Evolutionary conservation across 2,888 invertebrate species (phyloP).

Genomic region (Acanthococcus lagerstroemiae): DNA sequence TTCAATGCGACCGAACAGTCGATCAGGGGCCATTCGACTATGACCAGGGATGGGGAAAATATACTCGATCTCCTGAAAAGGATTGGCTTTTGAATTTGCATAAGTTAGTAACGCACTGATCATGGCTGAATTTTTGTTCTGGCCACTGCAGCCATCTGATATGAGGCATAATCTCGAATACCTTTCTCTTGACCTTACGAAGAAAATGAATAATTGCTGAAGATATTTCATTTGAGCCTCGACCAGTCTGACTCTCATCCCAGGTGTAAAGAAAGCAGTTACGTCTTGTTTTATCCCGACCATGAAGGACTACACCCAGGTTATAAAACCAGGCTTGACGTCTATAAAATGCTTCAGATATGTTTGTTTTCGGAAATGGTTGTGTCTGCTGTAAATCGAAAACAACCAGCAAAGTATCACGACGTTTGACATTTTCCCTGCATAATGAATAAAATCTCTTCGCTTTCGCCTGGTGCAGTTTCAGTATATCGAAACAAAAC

Average conservation of each 20-base stretch:
- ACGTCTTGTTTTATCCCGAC: background rate
- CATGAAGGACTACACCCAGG: constrained; percentile 29
- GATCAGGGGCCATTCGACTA: constrained; percentile 38
- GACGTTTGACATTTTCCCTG: background rate
- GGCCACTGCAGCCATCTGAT: constrained; percentile 32
- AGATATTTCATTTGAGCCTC: constrained; percentile 13
- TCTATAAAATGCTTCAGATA: constrained; percentile 35
- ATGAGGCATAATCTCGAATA: background rate
- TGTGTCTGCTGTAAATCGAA: constrained; percentile 35
- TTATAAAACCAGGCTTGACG: constrained; percentile 33
- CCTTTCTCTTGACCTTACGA: background rate
- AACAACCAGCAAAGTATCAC: background rate
- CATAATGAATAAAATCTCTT: background rate
- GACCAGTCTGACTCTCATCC: constrained; percentile 8
- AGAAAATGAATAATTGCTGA: constrained; percentile 23
- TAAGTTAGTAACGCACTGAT: constrained; percentile 20
- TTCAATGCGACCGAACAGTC: constrained; percentile 38
- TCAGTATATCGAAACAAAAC: too few species aligned
- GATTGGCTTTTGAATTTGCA: constrained; percentile 27
- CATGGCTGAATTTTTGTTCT: constrained; percentile 39
- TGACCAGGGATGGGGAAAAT: constrained; percentile 38
- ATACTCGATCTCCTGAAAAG: constrained; percentile 34
- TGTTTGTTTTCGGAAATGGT: constrained; percentile 34
- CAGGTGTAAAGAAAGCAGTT: constrained; percentile 5
- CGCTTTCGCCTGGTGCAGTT: background rate